Evolutionary conservation across 2,113 vertebrate genomes (phyloP).

Genomic region (Tachysurus fulvidraco): DNA sequence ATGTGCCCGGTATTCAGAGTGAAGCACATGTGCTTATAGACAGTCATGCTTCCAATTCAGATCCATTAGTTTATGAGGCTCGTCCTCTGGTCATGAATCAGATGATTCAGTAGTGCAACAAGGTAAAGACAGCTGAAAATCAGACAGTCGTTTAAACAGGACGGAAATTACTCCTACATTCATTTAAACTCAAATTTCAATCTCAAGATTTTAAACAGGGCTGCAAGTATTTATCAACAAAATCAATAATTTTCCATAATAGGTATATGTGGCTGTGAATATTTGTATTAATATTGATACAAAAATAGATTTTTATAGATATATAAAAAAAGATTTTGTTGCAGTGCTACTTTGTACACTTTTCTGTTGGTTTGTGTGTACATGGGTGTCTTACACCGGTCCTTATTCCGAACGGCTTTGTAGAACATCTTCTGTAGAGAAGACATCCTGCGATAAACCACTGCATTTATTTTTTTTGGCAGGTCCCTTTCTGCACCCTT

Average conservation of each 20-base stretch:
- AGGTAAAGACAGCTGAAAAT: slow-evolving; percentile 80
- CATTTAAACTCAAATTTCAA: background rate
- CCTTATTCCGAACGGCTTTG: slow-evolving; percentile 86
- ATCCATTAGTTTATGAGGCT: background rate
- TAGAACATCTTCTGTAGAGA: slow-evolving; percentile 88
- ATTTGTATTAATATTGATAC: too few species aligned
- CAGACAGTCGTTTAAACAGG: background rate
- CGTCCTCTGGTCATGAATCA: background rate
- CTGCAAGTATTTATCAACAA: too few species aligned
- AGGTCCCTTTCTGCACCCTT: slow-evolving; percentile 83
- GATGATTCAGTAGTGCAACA: slow-evolving; percentile 1
- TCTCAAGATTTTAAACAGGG: too few species aligned
- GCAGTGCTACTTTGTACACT: background rate
- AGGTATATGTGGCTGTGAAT: background rate
- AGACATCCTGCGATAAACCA: slow-evolving; percentile 91
- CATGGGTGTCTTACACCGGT: slow-evolving; percentile 75
- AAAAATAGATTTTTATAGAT: too few species aligned
- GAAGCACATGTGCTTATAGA: background rate
- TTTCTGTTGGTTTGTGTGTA: background rate
- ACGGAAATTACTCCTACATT: background rate
- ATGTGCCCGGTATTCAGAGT: background rate
- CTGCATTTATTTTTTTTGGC: slow-evolving; percentile 85
- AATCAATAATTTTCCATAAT: background rate
- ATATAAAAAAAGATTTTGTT: background rate
- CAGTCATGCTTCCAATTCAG: background rate